These are phyloP conservation scores for Lepidochitona cinerea DNA, from an alignment of 2,888 invertebrate species.

Conservation along the genomic window DNA sequence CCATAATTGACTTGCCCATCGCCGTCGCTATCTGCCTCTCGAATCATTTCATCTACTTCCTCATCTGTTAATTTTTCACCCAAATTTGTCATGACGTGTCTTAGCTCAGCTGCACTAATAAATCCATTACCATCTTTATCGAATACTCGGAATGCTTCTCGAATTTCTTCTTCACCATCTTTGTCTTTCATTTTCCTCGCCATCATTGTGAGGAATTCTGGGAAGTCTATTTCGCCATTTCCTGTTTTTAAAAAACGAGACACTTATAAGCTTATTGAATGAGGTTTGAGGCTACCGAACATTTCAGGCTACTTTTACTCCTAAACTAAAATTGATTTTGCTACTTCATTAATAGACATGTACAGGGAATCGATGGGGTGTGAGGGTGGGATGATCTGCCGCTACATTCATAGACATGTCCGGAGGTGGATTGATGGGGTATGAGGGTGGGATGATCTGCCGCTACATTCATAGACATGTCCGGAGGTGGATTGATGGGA, in stretches of 20 bases:
- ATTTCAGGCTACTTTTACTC: too few relatives aligned
- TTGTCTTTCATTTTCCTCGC: conserved; percentile 99
- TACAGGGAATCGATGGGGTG: too few relatives aligned
- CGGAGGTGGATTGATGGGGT: too few relatives aligned
- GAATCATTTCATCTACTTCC: conserved; percentile 81
- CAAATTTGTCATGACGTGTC: background rate
- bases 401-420: too few relatives aligned
- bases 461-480: too few relatives aligned
- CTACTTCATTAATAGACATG: too few relatives aligned
- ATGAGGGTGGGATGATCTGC: too few relatives aligned
- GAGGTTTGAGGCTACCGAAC: too few relatives aligned
- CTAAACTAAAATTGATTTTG: too few relatives aligned
- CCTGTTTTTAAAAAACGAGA: conserved; percentile 75
- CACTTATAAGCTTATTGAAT: too few relatives aligned
- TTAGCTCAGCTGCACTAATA: background rate
- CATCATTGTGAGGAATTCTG: conserved; percentile 99
- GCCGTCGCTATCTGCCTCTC: conserved; percentile 98
- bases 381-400: too few relatives aligned
- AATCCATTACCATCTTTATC: background rate
- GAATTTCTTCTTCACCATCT: conserved; percentile 97
- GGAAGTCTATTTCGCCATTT: conserved; percentile 99
- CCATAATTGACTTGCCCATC: conserved; percentile 78
- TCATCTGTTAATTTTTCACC: background rate
- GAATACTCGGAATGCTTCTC: conserved; percentile 63
- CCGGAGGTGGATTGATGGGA: too few relatives aligned